phyloP scores from a whole-genome alignment of 1,140 invertebrate genomes.

The Heterodera carotae region DNA sequence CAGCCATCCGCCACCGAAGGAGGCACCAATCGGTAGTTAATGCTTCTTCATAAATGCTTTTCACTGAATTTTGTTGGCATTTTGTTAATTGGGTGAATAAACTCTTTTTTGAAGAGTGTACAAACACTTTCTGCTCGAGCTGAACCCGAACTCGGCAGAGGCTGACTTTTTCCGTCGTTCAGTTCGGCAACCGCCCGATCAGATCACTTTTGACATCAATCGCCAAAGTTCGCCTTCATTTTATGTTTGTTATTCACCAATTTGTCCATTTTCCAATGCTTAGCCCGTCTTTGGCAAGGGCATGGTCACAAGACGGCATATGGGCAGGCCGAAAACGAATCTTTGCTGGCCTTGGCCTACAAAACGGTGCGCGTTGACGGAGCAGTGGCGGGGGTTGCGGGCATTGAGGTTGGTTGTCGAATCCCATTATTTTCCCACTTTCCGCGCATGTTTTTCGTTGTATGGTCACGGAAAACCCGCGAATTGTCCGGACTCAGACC shows the following conservation, averaged over 20 bases:
- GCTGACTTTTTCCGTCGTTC: constrained; percentile 60
- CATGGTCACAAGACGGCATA: constrained; percentile 47
- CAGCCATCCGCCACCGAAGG: constrained; percentile 2
- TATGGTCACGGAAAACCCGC: too few species aligned
- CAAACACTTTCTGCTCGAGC: constrained; percentile 58
- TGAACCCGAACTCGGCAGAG: constrained; percentile 56
- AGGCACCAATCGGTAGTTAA: not conserved
- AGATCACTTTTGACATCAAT: constrained; percentile 62
- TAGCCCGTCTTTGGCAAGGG: constrained; percentile 63
- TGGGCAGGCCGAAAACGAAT: constrained; percentile 59
- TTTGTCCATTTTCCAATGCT: constrained; percentile 31
- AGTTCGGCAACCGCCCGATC: constrained; percentile 56
- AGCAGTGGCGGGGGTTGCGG: constrained; percentile 60
- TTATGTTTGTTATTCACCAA: constrained; percentile 25
- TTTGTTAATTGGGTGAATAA: constrained; percentile 22
- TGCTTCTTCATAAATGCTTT: not conserved
- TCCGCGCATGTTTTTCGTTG: too few species aligned
- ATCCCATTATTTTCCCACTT: too few species aligned
- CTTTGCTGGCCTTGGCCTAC: constrained; percentile 56
- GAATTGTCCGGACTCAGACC: too few species aligned
- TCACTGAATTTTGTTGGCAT: constrained; percentile 12
- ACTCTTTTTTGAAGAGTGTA: constrained; percentile 43
- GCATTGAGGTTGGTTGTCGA: constrained; percentile 63
- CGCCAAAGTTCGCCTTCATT: constrained; percentile 49
- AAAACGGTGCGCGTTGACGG: constrained; percentile 59